phyloP scores from a whole-genome alignment of 2,888 invertebrate genomes.

The Aphodius sticticus region DNA sequence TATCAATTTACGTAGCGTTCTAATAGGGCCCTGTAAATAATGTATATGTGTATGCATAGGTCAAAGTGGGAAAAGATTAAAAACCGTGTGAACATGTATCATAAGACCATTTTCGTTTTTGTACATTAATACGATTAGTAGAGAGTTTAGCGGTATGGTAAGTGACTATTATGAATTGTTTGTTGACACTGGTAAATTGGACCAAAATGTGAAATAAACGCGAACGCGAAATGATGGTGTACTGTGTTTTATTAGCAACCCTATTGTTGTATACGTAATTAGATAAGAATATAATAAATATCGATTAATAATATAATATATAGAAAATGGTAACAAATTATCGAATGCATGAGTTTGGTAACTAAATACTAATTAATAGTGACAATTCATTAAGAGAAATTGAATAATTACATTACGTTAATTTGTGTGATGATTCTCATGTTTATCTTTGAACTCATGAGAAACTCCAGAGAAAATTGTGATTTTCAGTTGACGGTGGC shows the following conservation, averaged over 20 bases:
- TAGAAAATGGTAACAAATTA: too few relatives aligned
- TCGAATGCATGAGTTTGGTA: too few relatives aligned
- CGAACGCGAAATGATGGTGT: background rate
- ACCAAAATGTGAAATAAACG: slow-evolving; percentile 41
- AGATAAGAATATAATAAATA: background rate
- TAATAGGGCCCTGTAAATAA: slow-evolving; percentile 18
- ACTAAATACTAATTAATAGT: too few relatives aligned
- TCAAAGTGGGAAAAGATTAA: background rate
- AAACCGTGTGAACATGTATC: slow-evolving; percentile 45
- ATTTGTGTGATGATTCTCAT: too few relatives aligned
- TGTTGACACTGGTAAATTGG: slow-evolving; percentile 51
- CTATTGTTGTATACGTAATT: background rate
- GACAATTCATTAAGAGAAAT: too few relatives aligned
- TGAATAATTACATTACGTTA: too few relatives aligned
- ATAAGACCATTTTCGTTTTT: slow-evolving; percentile 47
- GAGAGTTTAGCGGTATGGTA: slow-evolving; percentile 25
- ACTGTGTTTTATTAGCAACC: slow-evolving; percentile 14
- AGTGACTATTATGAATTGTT: slow-evolving; percentile 39
- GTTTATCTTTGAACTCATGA: too few relatives aligned
- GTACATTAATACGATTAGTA: slow-evolving; percentile 45
- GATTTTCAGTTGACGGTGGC: too few relatives aligned
- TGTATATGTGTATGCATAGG: slow-evolving; percentile 11
- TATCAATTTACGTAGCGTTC: slow-evolving; percentile 22
- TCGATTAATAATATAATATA: too few relatives aligned
- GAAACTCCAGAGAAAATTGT: too few relatives aligned